Percentiles rank a stretch among this genome's conserved stretches.
Conservation (phyloP, 2,113 vertebrate species). For the Rhodinocichla rosea region DNA sequence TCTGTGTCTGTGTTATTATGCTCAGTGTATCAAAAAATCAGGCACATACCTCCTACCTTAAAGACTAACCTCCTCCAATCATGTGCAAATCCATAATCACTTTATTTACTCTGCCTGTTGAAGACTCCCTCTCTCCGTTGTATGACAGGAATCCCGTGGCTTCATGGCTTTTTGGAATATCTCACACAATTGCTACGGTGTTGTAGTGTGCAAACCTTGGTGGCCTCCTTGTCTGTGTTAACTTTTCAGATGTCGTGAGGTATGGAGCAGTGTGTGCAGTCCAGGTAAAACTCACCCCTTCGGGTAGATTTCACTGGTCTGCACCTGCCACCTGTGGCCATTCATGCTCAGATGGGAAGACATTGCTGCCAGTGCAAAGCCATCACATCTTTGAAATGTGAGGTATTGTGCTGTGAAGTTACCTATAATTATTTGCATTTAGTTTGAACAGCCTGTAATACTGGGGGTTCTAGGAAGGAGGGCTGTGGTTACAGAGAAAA, state of each 20-base stretch:
- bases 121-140: not conserved
- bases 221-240: not conserved
- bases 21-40: not conserved
- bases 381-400: not conserved
- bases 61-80: not conserved
- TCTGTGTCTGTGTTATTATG: accelerated
- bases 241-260: not conserved
- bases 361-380: not conserved
- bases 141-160: not conserved
- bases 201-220: not conserved
- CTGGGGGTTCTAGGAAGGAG: accelerated
- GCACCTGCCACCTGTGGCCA: not conserved
- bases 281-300: not conserved
- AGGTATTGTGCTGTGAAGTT: not conserved
- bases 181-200: accelerated
- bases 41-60: accelerated
- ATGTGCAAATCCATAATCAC: not conserved
- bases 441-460: not conserved
- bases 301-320: not conserved
- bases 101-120: not conserved
- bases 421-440: not conserved
- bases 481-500: not conserved
- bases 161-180: not conserved
- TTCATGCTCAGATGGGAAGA: not conserved
- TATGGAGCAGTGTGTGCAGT: not conserved